These are phyloP conservation scores for Diabrotica virgifera DNA, from an alignment of 1,140 invertebrate species.

Conservation along the genomic window DNA sequence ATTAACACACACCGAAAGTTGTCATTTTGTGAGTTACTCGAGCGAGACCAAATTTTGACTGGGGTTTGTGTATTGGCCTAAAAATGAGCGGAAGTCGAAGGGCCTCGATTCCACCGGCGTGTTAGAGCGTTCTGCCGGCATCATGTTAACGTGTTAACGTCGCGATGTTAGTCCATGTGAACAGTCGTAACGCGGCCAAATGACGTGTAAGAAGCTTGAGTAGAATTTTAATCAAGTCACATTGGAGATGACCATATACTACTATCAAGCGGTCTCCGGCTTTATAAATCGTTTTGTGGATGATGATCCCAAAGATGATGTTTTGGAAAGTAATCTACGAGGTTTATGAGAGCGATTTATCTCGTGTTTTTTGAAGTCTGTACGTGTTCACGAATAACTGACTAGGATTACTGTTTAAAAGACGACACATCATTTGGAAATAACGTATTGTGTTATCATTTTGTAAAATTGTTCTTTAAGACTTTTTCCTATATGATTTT, in stretches of 20 bases:
- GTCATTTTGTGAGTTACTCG: too few species aligned
- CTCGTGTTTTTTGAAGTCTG: neutral
- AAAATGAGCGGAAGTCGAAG: neutral
- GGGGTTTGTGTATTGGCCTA: neutral
- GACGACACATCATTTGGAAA: too few species aligned
- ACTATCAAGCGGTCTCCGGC: neutral
- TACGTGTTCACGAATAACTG: too few species aligned
- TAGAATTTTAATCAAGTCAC: conserved; percentile 20
- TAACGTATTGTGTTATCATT: too few species aligned
- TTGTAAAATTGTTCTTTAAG: too few species aligned
- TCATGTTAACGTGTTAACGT: conserved; percentile 17
- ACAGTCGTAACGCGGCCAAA: conserved; percentile 20
- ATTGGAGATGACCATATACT: conserved; percentile 12
- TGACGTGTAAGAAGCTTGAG: conserved; percentile 22
- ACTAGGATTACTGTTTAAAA: too few species aligned
- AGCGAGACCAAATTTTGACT: too few species aligned
- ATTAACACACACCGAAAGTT: too few species aligned
- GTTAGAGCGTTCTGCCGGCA: conserved; percentile 8
- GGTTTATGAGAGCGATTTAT: neutral
- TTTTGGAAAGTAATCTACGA: neutral
- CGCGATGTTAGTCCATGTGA: conserved; percentile 14
- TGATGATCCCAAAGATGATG: conserved; percentile 3
- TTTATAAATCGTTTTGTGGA: neutral
- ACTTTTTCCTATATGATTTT: too few species aligned
- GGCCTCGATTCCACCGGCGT: neutral